Conservation (phyloP, 2,113 vertebrate genomes). For the Apodemus sylvaticus region DNA sequence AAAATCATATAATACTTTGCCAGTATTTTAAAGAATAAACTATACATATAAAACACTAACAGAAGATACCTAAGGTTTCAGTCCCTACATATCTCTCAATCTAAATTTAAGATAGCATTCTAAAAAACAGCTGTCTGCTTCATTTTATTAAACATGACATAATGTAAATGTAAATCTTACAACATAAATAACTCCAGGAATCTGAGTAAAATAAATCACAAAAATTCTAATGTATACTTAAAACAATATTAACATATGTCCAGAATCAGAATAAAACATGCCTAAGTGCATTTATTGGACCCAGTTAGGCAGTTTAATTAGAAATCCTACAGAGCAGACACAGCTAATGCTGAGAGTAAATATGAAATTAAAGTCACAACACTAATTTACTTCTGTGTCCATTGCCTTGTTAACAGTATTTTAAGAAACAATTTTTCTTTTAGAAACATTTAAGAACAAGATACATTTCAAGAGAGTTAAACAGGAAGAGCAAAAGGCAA, state of each 20-base stretch:
- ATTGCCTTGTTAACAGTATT: not conserved
- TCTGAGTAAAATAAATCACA: slow-evolving; percentile 37
- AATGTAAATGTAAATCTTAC: slow-evolving; percentile 16
- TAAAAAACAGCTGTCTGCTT: not conserved
- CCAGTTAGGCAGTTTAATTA: not conserved
- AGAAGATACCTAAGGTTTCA: not conserved
- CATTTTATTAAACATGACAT: slow-evolving; percentile 1
- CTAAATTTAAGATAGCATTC: slow-evolving; percentile 15
- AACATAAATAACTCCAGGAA: slow-evolving; percentile 20
- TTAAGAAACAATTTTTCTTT: slow-evolving; percentile 28
- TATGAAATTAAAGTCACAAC: not conserved
- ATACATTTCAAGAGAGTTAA: not conserved
- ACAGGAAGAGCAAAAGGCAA: not conserved
- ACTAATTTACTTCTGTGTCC: slow-evolving; percentile 11
- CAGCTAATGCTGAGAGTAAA: not conserved
- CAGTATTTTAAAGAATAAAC: slow-evolving; percentile 6
- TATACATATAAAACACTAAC: not conserved
- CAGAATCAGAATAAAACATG: slow-evolving; percentile 29
- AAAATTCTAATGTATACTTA: slow-evolving; percentile 15
- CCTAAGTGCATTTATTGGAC: too few relatives aligned
- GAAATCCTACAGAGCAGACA: slow-evolving; percentile 16
- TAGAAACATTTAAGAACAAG: slow-evolving; percentile 41
- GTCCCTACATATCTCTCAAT: not conserved
- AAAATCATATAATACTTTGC: slow-evolving; percentile 2
- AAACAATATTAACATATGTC: not conserved